Percentiles rank a stretch among this genome's conserved stretches.
Evolutionary conservation across 2,113 vertebrate genomes (phyloP).

Genomic region (Oncorhynchus mykiss): DNA sequence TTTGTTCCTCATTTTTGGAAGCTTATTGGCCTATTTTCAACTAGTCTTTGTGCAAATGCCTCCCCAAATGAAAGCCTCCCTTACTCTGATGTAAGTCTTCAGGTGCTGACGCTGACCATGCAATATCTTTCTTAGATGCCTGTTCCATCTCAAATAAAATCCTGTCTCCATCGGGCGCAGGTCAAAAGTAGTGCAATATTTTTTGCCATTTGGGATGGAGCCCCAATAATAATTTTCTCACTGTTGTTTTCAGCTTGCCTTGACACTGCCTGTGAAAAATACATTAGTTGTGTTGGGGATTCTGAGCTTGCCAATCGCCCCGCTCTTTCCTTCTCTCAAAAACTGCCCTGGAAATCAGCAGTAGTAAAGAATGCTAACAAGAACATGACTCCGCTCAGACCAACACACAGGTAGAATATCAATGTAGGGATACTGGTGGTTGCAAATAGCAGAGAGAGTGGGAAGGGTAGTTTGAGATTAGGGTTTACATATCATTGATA

Average conservation of each 20-base stretch:
- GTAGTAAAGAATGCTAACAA: conserved; percentile 35
- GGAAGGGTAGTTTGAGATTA: too few species aligned
- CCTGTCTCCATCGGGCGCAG: too few species aligned
- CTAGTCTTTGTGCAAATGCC: background rate
- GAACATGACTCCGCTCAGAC: conserved; percentile 9
- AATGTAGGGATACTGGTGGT: background rate
- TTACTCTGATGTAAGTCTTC: background rate
- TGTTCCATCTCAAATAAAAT: too few species aligned
- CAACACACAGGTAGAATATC: conserved; percentile 28
- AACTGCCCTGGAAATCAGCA: conserved; percentile 23
- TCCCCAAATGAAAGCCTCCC: background rate
- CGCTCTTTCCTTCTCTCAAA: background rate
- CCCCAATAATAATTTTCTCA: too few species aligned
- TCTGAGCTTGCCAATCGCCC: conserved; percentile 21
- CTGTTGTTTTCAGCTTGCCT: background rate
- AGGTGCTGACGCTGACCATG: background rate
- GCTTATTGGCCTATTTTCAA: conserved; percentile 36
- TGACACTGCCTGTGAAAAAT: background rate
- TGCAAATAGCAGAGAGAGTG: background rate
- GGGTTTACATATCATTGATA: too few species aligned
- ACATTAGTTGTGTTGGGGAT: conserved; percentile 27
- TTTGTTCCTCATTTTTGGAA: conserved; percentile 13
- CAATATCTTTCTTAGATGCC: background rate
- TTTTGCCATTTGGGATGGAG: too few species aligned
- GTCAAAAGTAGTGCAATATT: background rate